These are phyloP conservation scores for Propithecus deckenii DNA, from an alignment of 2,797 vertebrate genomes.

Conservation along the genomic window DNA sequence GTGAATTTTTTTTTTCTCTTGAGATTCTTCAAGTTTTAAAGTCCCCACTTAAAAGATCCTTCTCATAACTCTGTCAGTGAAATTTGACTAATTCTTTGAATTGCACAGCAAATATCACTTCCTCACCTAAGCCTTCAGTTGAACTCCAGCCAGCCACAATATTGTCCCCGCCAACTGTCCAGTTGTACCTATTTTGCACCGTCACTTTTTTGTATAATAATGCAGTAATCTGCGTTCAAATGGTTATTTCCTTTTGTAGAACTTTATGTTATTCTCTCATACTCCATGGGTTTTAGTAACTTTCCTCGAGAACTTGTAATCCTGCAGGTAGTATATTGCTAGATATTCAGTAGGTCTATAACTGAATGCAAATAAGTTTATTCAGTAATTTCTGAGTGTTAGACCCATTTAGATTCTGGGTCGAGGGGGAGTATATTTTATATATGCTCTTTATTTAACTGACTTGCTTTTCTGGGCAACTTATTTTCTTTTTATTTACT, in stretches of 20 bases:
- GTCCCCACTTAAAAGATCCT: not conserved
- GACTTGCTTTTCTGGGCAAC: too few relatives aligned
- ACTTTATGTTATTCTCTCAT: not conserved
- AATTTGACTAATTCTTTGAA: not conserved
- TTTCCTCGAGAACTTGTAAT: not conserved
- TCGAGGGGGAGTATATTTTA: too few relatives aligned
- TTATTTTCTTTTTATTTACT: too few relatives aligned
- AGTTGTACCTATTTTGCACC: too few relatives aligned
- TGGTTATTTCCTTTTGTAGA: not conserved
- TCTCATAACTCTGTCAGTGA: not conserved
- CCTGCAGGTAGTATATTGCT: not conserved
- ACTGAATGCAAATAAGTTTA: not conserved
- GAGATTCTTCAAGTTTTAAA: constrained; percentile 23
- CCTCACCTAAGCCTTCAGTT: not conserved
- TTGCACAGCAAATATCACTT: not conserved
- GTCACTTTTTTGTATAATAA: not conserved
- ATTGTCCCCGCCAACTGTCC: accelerated
- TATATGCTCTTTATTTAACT: too few relatives aligned
- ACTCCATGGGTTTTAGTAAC: not conserved
- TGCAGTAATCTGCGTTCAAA: not conserved
- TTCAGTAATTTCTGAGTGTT: not conserved
- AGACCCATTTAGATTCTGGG: not conserved
- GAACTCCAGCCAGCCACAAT: not conserved
- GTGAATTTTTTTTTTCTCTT: not conserved
- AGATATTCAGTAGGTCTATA: not conserved